Evolutionary conservation across 2,888 invertebrate species (phyloP).

Genomic region (Himalopsyche kuldschensis): DNA sequence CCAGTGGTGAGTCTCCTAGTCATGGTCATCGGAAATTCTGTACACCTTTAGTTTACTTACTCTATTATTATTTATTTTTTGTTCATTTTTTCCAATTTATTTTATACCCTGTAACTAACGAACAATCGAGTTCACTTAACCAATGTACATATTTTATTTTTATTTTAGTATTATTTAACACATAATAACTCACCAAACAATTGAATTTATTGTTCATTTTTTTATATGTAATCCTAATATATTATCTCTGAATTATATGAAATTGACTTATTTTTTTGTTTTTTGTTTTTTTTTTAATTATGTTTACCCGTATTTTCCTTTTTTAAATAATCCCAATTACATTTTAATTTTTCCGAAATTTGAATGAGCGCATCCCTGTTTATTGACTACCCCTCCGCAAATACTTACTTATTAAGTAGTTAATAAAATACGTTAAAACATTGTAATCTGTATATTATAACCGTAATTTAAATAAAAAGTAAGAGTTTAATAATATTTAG

Average conservation of each 20-base stretch:
- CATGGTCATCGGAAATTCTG: constrained; percentile 39
- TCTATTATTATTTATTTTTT: constrained; percentile 17
- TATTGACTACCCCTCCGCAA: not conserved
- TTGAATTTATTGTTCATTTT: constrained; percentile 49
- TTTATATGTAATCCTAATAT: constrained; percentile 34
- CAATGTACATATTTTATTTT: constrained; percentile 23
- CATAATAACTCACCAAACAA: constrained; percentile 23
- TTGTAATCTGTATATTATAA: constrained; percentile 22
- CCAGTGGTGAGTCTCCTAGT: constrained; percentile 41
- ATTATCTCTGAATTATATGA: constrained; percentile 33
- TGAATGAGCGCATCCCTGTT: constrained; percentile 44
- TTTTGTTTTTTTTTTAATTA: constrained; percentile 49
- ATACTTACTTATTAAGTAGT: not conserved
- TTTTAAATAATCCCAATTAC: constrained; percentile 41
- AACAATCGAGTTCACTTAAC: constrained; percentile 18
- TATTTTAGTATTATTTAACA: constrained; percentile 21
- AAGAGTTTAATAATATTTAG: constrained; percentile 13
- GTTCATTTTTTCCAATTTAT: constrained; percentile 3
- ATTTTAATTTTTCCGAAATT: constrained; percentile 43
- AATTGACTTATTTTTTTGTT: constrained; percentile 53
- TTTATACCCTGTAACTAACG: constrained; percentile 12
- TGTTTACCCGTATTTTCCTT: constrained; percentile 42
- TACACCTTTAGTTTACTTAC: constrained; percentile 30
- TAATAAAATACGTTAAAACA: constrained; percentile 13
- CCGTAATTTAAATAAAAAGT: constrained; percentile 18